Evolutionary conservation across 2,888 invertebrate species (phyloP).

Genomic region (Cosmopolites sordidus): DNA sequence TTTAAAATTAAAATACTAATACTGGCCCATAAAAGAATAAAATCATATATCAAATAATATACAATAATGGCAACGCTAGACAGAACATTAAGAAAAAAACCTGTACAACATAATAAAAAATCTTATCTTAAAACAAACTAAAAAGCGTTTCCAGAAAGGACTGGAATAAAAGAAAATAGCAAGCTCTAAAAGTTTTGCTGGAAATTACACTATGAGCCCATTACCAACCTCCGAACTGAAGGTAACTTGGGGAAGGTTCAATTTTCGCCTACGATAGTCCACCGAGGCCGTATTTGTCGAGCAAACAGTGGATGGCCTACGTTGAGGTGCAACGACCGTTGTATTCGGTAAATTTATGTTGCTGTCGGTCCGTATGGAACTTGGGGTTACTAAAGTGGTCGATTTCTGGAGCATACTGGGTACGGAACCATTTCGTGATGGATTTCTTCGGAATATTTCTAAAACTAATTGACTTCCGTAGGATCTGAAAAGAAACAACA

Average conservation of each 20-base stretch:
- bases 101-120: slow-evolving; percentile 28
- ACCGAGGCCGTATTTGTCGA: slow-evolving; percentile 57
- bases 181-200: neutral
- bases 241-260: slow-evolving; percentile 76
- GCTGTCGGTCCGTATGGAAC: slow-evolving; percentile 43
- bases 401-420: slow-evolving; percentile 35
- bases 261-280: slow-evolving; percentile 56
- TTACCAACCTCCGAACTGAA: slow-evolving; percentile 90
- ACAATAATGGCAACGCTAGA: no score
- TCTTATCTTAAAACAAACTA: slow-evolving; percentile 27
- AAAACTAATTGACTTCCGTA: slow-evolving; percentile 66
- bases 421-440: slow-evolving; percentile 48
- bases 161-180: slow-evolving; percentile 23
- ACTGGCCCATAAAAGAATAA: no score
- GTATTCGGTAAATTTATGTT: slow-evolving; percentile 33
- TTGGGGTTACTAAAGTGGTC: slow-evolving; percentile 28
- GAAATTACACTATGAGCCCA: slow-evolving; percentile 70
- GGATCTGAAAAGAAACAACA: slow-evolving; percentile 62
- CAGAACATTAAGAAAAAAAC: no score
- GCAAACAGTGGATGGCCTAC: slow-evolving; percentile 66
- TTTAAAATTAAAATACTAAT: no score
- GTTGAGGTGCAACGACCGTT: slow-evolving; percentile 31
- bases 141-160: slow-evolving; percentile 2
- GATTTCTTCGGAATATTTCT: slow-evolving; percentile 66
- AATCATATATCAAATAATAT: no score